A percentile compares a stretch with the other conserved stretches of the same genome.
Conservation (phyloP, 1,140 invertebrate species). For the Pararge aegeria region DNA sequence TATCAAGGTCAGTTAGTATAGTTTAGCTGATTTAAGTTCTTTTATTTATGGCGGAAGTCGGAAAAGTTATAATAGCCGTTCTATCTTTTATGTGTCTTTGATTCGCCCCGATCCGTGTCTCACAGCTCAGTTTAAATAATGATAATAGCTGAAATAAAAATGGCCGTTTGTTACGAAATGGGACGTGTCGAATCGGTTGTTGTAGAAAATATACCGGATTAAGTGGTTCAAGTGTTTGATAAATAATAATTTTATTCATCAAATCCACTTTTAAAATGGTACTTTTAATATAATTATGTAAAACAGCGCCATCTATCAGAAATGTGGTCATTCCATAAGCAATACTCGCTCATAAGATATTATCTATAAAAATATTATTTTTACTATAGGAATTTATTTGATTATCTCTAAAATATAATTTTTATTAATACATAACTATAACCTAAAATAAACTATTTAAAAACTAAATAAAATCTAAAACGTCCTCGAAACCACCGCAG, state of each 20-base stretch:
- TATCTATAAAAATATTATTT: no score
- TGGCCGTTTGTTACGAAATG: slow-evolving; percentile 30
- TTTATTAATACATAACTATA: no score
- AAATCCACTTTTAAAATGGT: neutral
- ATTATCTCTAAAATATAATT: no score
- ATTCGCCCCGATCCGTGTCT: slow-evolving; percentile 14
- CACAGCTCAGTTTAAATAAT: slow-evolving; percentile 43
- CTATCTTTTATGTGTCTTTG: neutral
- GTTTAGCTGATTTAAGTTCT: no score
- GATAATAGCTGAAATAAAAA: slow-evolving; percentile 50
- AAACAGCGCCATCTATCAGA: neutral
- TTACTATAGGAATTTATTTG: no score
- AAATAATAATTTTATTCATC: slow-evolving; percentile 4
- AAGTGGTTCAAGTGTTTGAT: neutral
- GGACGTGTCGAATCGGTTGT: slow-evolving; percentile 20
- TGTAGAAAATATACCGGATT: slow-evolving; percentile 6
- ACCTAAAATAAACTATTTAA: no score
- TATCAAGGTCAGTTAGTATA: no score
- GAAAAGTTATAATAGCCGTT: neutral
- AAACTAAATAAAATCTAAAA: no score
- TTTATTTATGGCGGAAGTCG: no score
- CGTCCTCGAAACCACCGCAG: no score
- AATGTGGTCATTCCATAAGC: neutral
- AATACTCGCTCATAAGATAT: no score
- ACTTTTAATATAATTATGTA: neutral